These are phyloP conservation scores for Prosapia bicincta DNA, from an alignment of 2,888 invertebrate genomes.

Conservation along the genomic window DNA sequence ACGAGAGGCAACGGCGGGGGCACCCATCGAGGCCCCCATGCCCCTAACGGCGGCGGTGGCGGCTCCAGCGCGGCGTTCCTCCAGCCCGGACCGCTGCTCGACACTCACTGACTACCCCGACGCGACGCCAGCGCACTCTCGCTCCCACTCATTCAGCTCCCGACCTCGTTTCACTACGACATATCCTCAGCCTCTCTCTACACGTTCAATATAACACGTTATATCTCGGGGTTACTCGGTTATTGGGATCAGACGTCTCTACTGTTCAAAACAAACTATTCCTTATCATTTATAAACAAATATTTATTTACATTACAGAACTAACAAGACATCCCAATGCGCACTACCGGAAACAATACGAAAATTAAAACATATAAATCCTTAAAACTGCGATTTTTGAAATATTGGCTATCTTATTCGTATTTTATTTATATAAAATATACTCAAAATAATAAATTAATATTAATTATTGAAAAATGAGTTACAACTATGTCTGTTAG, in stretches of 20 bases:
- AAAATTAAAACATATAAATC: too few relatives aligned
- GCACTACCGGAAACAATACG: too few relatives aligned
- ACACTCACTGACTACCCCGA: conserved; percentile 31
- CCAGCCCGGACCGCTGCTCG: conserved; percentile 37
- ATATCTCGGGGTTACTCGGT: not conserved
- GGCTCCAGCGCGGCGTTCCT: conserved; percentile 35
- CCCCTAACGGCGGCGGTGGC: conserved; percentile 32
- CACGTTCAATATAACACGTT: not conserved
- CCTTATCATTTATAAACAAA: too few relatives aligned
- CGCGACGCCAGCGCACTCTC: not conserved
- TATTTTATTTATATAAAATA: too few relatives aligned
- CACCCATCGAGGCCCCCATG: conserved; percentile 36
- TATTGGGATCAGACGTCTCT: not conserved
- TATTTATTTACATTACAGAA: too few relatives aligned
- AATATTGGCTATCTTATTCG: too few relatives aligned
- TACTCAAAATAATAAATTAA: too few relatives aligned
- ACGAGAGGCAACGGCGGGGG: conserved; percentile 43
- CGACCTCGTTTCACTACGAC: conserved; percentile 11
- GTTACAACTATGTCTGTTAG: too few relatives aligned
- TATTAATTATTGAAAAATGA: too few relatives aligned
- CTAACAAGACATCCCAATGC: too few relatives aligned
- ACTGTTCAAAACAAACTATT: too few relatives aligned
- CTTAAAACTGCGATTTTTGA: too few relatives aligned
- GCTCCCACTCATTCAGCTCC: not conserved
- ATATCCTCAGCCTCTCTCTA: not conserved